Conservation (phyloP, 2,888 invertebrate species). For the Linyphia triangularis region DNA sequence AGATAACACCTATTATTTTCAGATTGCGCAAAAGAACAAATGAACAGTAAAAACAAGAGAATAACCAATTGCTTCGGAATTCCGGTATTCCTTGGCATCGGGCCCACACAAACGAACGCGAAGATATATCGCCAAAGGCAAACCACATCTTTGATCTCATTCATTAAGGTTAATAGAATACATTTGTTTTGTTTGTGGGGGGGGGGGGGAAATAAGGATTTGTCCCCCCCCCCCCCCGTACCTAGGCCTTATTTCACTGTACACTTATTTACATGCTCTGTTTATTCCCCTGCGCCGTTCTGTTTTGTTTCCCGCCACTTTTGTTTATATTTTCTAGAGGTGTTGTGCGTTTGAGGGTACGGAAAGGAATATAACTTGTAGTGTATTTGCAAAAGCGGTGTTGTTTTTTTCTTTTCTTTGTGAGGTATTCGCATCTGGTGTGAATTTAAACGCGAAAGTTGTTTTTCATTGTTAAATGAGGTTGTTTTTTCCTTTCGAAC, state of each 20-base stretch:
- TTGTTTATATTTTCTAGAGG: not conserved
- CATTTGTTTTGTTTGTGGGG: constrained; percentile 40
- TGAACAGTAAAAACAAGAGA: not conserved
- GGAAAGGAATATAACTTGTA: not conserved
- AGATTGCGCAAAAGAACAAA: too few relatives aligned
- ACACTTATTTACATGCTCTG: constrained; percentile 60
- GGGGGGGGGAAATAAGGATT: not conserved
- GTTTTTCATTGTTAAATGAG: not conserved
- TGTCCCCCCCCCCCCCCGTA: not conserved
- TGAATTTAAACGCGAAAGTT: not conserved
- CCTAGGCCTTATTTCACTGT: constrained; percentile 26
- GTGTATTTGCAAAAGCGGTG: not conserved
- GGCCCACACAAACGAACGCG: constrained; percentile 32
- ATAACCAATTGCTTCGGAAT: not conserved
- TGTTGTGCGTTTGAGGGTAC: constrained; percentile 6
- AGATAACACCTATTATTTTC: too few relatives aligned
- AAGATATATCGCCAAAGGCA: constrained; percentile 65
- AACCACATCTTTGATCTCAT: constrained; percentile 54
- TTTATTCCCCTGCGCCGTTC: constrained; percentile 40
- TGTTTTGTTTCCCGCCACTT: constrained; percentile 19
- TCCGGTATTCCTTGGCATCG: constrained; percentile 13
- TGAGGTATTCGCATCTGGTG: not conserved
- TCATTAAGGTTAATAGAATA: constrained; percentile 72
- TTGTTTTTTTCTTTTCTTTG: not conserved
- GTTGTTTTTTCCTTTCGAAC: not conserved